Conservation (phyloP, 2,113 vertebrate species). For the cat (Felis catus) region F.catus_Fca126_mat1.0 CM031417.1:141131501-141132000, state of each 20-base stretch:
- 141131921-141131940: too few relatives aligned
- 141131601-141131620: too few relatives aligned
- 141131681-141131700: neutral
- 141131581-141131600: accelerated
- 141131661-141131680: neutral
- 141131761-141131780: neutral
- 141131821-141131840: neutral
- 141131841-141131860: too few relatives aligned
- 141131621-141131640: neutral
- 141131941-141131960: too few relatives aligned
- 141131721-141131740: neutral
- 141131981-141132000: too few relatives aligned
- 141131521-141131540: neutral
- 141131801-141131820: neutral
- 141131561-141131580: too few relatives aligned
- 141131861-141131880: too few relatives aligned
- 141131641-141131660: neutral
- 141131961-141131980: too few relatives aligned
- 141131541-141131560: accelerated
- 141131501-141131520: neutral
- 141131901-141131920: too few relatives aligned
- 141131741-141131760: neutral
- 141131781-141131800: neutral
- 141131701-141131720: neutral
- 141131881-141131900: too few relatives aligned